A percentile compares a stretch with the other conserved stretches of the same genome.
Evolutionary conservation across 2,113 vertebrate genomes (phyloP).

Genomic region (Orthonyx spaldingii): DNA sequence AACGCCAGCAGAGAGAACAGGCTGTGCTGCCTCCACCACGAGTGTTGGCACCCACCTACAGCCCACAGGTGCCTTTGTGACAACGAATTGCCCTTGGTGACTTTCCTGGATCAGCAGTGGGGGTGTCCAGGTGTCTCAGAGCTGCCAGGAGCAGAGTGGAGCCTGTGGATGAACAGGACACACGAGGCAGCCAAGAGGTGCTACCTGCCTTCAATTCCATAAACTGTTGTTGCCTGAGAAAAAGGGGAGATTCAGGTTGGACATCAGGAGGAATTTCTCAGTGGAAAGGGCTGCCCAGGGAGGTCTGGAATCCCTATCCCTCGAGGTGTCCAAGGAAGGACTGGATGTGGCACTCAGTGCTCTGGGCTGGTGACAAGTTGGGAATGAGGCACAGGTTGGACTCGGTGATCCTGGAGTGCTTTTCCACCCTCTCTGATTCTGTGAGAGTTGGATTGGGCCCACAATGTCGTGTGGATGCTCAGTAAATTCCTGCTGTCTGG

Average conservation of each 20-base stretch:
- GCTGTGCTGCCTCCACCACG: neutral
- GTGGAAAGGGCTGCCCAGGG: neutral
- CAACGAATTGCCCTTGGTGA: neutral
- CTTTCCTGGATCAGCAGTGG: neutral
- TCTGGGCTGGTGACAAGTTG: neutral
- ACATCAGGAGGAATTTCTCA: neutral
- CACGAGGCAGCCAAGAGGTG: rapidly evolving
- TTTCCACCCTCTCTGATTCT: neutral
- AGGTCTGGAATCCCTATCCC: neutral
- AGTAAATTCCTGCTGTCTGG: neutral
- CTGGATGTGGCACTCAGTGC: neutral
- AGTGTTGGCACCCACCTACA: neutral
- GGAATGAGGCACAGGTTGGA: neutral
- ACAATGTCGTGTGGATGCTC: rapidly evolving
- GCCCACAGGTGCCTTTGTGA: neutral
- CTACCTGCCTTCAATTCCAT: neutral
- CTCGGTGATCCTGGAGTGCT: neutral
- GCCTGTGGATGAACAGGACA: neutral
- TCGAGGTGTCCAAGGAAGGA: neutral
- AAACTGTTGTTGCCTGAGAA: neutral
- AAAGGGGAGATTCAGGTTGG: neutral
- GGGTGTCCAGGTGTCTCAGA: neutral
- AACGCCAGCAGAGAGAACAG: neutral
- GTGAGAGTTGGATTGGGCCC: neutral
- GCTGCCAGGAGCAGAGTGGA: neutral